Evolutionary conservation across 2,888 invertebrate species (phyloP), one percentile per base, ranked within the genome.

Genomic region (Taphrorychus bicolor): DNA sequence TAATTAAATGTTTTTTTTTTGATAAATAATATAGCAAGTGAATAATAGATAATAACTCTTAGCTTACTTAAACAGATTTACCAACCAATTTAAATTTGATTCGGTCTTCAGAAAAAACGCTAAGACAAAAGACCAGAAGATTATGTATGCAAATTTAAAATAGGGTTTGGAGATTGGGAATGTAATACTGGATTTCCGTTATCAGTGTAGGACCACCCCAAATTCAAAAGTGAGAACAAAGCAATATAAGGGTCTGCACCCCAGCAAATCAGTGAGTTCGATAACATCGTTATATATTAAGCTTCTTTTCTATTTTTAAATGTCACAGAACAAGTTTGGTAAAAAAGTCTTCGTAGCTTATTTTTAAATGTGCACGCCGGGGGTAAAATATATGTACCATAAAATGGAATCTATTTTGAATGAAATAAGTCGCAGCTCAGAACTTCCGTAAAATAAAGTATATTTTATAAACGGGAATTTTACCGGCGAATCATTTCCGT

Each of bases 191-290:
- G 77, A 78, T 79, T 79, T 79, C 77, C 75, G 78, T 82, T 82
- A 82, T 82, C 82, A 79, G 78, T 73, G 75, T 77, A 76, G 78
- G 79, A 81, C 81, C 81, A 81, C 82, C 81, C 81, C 78, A 78
- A 78, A 81, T 80, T 80, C 81, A 80, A 81, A 82, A 82, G 81
- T 82, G 82, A 81, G 82, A 81, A 82, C 81, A 81, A 81, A 79
- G 80, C 82, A 79, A 78, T 48, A 48, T 54, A 54, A 54, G 54
- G 54, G 54, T 54, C 54, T 54, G 54, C 54, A 79, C 82, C 82
- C 81, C 78, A 79, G 79, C 80, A 81, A 82, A 82, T 81, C 81
- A 81, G 78, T 80, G 79, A 78, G 75, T 78, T 78, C 78, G 82
- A 82, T 82, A 82, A 81, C 80, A 82, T 82, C 81, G 79, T 81